phyloP scores from a whole-genome alignment of 2,113 vertebrate species.

The Oreochromis niloticus region DNA sequence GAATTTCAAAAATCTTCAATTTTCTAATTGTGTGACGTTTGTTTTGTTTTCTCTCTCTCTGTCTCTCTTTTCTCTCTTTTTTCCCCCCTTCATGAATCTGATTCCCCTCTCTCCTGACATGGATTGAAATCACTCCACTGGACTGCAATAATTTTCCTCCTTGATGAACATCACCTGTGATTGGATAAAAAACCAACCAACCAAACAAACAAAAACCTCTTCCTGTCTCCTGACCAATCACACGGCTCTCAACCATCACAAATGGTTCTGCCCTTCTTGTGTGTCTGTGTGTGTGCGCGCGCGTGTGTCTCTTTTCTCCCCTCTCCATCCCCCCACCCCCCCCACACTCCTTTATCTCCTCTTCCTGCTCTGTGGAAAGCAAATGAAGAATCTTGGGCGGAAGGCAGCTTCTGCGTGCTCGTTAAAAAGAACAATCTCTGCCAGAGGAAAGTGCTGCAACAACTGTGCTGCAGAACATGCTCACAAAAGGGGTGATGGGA shows the following conservation, averaged over 20 bases:
- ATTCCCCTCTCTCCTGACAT: slow-evolving; percentile 73
- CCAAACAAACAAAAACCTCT: slow-evolving; percentile 31
- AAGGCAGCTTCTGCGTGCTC: slow-evolving; percentile 98
- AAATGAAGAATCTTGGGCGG: slow-evolving; percentile 98
- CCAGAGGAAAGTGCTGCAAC: slow-evolving; percentile 97
- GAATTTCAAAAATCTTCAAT: slow-evolving; percentile 60
- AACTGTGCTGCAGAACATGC: slow-evolving; percentile 99
- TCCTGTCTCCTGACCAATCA: slow-evolving; percentile 78
- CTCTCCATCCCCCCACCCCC: slow-evolving; percentile 67
- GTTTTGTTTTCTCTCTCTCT: slow-evolving; percentile 39
- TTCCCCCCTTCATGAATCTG: slow-evolving; percentile 71
- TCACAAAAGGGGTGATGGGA: slow-evolving; percentile 92
- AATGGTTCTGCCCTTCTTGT: slow-evolving; percentile 63
- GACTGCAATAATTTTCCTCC: slow-evolving; percentile 76
- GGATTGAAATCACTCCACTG: slow-evolving; percentile 82
- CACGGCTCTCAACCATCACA: slow-evolving; percentile 75
- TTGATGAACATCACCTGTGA: slow-evolving; percentile 56
- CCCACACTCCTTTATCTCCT: slow-evolving; percentile 68
- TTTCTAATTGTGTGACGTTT: slow-evolving; percentile 80
- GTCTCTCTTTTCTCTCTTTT: slow-evolving; percentile 63
- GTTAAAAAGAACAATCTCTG: slow-evolving; percentile 99
- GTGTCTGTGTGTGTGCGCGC: slow-evolving; percentile 5
- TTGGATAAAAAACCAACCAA: slow-evolving; percentile 42
- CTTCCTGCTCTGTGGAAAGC: slow-evolving; percentile 88
- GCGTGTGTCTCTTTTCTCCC: slow-evolving; percentile 35